These are phyloP conservation scores for Oxygymnocypris stewartii DNA, from an alignment of 2,113 vertebrate species.

Conservation along the genomic window DNA sequence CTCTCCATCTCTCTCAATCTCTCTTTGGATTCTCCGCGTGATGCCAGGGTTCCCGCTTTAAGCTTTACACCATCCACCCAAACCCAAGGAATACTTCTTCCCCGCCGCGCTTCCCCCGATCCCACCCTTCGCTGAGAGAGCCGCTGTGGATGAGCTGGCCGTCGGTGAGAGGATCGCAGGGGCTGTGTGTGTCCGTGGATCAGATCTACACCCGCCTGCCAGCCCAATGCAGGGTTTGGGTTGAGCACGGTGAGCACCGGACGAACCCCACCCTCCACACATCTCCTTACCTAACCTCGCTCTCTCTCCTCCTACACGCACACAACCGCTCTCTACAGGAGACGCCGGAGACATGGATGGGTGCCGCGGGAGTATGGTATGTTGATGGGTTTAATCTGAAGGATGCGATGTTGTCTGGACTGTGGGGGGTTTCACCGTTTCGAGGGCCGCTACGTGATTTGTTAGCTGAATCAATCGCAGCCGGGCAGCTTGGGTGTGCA, in stretches of 20 bases:
- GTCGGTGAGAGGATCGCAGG: constrained; percentile 68
- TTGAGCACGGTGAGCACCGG: constrained; percentile 78
- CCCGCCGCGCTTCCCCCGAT: background rate
- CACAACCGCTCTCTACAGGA: background rate
- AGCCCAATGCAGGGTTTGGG: constrained; percentile 81
- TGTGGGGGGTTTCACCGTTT: constrained; percentile 43
- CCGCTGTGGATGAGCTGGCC: constrained; percentile 71
- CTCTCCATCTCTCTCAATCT: constrained; percentile 74
- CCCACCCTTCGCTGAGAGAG: constrained; percentile 30
- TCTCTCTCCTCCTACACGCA: constrained; percentile 10
- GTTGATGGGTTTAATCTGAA: background rate
- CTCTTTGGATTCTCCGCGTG: constrained; percentile 53
- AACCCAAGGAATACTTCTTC: background rate
- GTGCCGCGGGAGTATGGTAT: background rate
- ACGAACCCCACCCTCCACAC: constrained; percentile 53
- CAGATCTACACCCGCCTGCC: constrained; percentile 79
- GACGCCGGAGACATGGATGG: background rate
- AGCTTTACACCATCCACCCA: background rate
- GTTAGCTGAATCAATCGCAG: background rate
- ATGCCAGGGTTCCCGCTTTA: background rate
- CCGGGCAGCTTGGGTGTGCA: background rate
- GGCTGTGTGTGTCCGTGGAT: constrained; percentile 72
- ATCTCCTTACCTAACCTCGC: constrained; percentile 38
- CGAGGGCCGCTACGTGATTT: background rate
- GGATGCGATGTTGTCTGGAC: background rate